Percentiles rank a stretch among this genome's conserved stretches.
These are phyloP conservation scores for Rhabdomys pumilio DNA, from an alignment of 2,797 vertebrate species.

Conservation along the genomic window DNA sequence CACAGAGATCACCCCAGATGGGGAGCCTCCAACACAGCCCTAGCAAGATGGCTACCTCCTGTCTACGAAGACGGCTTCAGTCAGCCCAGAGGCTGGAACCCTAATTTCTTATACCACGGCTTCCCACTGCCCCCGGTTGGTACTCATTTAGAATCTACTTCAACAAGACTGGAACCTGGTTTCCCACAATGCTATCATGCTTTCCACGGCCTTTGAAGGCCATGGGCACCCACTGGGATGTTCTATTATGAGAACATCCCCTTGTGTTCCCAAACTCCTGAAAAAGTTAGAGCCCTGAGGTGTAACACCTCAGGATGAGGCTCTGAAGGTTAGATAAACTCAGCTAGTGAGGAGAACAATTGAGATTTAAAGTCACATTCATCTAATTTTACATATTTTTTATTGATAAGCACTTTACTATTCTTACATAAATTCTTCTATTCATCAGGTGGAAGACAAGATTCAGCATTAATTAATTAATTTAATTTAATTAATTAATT, in stretches of 20 bases:
- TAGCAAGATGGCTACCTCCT: conserved; percentile 96
- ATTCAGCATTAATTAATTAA: not conserved
- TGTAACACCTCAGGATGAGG: no score
- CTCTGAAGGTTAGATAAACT: accelerated
- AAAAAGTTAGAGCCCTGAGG: no score
- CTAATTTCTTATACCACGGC: conserved; percentile 90
- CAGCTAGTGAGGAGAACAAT: accelerated
- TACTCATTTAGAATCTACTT: not conserved
- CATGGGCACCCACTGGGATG: accelerated
- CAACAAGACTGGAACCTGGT: accelerated
- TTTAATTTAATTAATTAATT: no score
- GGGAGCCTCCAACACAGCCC: conserved; percentile 94
- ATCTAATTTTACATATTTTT: accelerated
- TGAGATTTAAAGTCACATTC: no score
- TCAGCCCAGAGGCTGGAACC: conserved; percentile 96
- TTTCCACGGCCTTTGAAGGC: accelerated
- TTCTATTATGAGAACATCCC: no score
- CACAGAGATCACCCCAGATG: conserved; percentile 94
- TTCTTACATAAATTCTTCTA: not conserved
- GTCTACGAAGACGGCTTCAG: conserved; percentile 95
- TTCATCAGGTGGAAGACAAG: accelerated
- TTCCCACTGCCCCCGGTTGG: conserved; percentile 94
- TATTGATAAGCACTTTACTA: not conserved
- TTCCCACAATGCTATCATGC: no score
- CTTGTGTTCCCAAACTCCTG: no score